Evolutionary conservation across 2,797 vertebrate genomes (phyloP).

Genomic region (Leptoclinus maculatus): DNA sequence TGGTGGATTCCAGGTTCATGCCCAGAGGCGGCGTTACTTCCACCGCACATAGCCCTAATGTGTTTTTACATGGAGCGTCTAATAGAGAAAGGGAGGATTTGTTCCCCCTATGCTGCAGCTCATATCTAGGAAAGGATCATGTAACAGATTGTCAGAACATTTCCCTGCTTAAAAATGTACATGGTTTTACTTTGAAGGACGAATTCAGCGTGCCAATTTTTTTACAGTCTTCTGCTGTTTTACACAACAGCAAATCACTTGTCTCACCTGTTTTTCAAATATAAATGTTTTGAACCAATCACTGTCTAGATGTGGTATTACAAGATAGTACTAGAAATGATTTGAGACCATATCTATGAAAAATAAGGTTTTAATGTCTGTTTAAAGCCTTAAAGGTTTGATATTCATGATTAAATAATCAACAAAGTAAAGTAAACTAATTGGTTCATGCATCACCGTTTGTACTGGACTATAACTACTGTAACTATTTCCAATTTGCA

Average conservation of each 20-base stretch:
- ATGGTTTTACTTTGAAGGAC: constrained; percentile 5
- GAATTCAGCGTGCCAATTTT: background rate
- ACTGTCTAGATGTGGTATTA: background rate
- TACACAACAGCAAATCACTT: background rate
- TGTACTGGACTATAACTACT: too few relatives aligned
- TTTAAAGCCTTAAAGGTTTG: background rate
- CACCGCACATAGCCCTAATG: constrained; percentile 68
- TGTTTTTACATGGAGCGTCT: constrained; percentile 79
- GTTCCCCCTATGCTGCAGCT: constrained; percentile 43
- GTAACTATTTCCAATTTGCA: background rate
- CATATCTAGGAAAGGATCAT: constrained; percentile 48
- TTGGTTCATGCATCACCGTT: background rate
- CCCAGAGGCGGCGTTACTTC: constrained; percentile 77
- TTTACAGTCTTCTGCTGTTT: background rate
- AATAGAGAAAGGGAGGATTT: constrained; percentile 56
- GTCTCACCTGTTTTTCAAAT: background rate
- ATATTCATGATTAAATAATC: background rate
- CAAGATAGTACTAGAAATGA: background rate
- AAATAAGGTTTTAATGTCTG: background rate
- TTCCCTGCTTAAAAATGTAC: constrained; percentile 24
- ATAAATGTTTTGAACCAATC: background rate
- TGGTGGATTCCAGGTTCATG: constrained; percentile 77
- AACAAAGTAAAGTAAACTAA: background rate
- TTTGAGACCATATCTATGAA: background rate
- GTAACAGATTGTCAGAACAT: constrained; percentile 26